phyloP scores from a whole-genome alignment of 2,797 vertebrate genomes.

The Loris lydekkerianus region DNA sequence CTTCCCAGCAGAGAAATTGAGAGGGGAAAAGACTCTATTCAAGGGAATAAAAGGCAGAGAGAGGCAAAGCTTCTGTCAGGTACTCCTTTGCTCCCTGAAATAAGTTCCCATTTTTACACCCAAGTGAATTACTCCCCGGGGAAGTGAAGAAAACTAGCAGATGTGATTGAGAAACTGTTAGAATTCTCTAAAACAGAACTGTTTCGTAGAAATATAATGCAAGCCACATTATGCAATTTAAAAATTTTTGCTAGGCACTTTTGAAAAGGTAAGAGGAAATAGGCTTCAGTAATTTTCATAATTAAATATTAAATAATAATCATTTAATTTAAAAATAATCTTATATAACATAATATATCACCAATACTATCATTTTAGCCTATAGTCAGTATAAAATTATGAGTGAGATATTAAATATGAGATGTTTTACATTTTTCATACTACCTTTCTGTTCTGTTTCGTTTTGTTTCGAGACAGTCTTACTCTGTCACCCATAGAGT shows the following conservation, averaged over 20 bases:
- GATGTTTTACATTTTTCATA: background rate
- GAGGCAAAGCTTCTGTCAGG: background rate
- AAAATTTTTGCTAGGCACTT: background rate
- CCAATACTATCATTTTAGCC: background rate
- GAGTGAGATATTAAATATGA: background rate
- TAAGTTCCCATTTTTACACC: background rate
- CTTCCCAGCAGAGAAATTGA: background rate
- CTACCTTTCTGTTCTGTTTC: too few species aligned
- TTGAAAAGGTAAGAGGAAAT: slow-evolving; percentile 2
- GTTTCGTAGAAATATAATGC: background rate
- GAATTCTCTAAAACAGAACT: background rate
- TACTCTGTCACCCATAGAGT: too few species aligned
- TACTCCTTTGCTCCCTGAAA: background rate
- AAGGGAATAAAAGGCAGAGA: background rate
- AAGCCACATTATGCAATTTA: background rate
- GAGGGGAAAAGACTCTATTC: background rate
- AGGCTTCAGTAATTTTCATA: slow-evolving; percentile 17
- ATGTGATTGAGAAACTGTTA: background rate
- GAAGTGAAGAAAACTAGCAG: background rate
- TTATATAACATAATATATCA: background rate
- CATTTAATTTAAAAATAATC: slow-evolving; percentile 26
- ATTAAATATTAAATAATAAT: slow-evolving; percentile 38
- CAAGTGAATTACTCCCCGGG: background rate
- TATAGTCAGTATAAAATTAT: slow-evolving; percentile 38
- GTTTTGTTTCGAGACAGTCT: too few species aligned